phyloP scores from a whole-genome alignment of 2,888 invertebrate species.

The Gortyna flavago region DNA sequence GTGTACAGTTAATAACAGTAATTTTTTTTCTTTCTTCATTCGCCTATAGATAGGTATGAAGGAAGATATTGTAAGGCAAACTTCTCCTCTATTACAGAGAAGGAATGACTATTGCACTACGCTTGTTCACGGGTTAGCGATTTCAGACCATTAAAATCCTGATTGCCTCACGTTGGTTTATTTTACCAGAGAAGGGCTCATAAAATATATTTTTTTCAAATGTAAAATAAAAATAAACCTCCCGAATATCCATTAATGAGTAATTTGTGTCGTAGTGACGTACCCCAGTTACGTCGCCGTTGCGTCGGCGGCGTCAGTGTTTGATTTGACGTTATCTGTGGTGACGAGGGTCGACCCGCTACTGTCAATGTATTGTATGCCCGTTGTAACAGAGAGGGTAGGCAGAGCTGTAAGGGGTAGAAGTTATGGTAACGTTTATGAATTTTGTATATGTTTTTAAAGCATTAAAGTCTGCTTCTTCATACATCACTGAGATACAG shows the following conservation, averaged over 20 bases:
- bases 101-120: neutral
- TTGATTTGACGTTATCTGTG: slow-evolving; percentile 63
- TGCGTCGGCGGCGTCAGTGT: slow-evolving; percentile 32
- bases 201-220: neutral
- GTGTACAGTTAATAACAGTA: no score
- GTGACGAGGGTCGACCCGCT: slow-evolving; percentile 60
- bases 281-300: slow-evolving; percentile 38
- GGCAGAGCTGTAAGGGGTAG: neutral
- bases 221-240: slow-evolving; percentile 17
- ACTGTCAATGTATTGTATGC: slow-evolving; percentile 59
- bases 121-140: neutral
- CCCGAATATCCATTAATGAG: slow-evolving; percentile 33
- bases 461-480: no score
- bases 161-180: neutral
- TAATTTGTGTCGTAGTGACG: slow-evolving; percentile 49
- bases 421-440: neutral
- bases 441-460: slow-evolving; percentile 10
- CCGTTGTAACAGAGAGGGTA: slow-evolving; percentile 28
- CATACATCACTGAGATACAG: no score
- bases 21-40: no score
- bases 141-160: neutral
- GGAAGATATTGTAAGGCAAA: no score
- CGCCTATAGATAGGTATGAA: no score
- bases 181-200: neutral
- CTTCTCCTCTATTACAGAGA: neutral